Base-by-base conservation (phyloP, 2,888 invertebrate species). In the Phaonia tiefii region DNA sequence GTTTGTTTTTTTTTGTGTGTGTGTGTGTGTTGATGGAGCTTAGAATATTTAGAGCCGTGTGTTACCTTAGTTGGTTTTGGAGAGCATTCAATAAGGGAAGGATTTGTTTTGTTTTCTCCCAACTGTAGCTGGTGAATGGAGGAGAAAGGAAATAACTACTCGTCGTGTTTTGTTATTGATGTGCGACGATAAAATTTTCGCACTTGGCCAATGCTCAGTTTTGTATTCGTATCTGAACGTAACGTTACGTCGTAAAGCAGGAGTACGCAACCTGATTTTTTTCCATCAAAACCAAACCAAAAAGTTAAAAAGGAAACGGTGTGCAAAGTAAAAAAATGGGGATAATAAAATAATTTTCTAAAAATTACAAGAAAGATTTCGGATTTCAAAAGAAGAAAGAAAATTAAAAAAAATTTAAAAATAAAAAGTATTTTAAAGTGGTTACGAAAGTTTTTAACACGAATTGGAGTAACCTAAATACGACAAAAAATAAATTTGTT, bases 161-260 rank as follows among this genome's bases (percentile, higher is more conserved):
- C 79, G 83, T 71, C 65, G 56, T 71, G 77, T 74, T 73, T 71
- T 76, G 67, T 79, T 79, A 76, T 78, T 66, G 78, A 82, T 85
- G 83, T 83, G 84, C 83, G 83, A 84, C 82, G 82, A 84, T 84
- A 82, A 83, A 84, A 83, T 87, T 88, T 88, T 89, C 87, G 89
- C 87, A 84, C 78, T 72, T 69, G 86, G 80, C 82, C 84, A 84
- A 74, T 83, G 86, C 88, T 90, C 89, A 90, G 90, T 90, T 90
- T 89, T 89, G 89, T 88, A 90, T 90, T 90, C 89, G 90, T 90
- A 87, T 88, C 88, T 89, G 90, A 89, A 90, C 91, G 89, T 89
- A 88, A 84, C 89, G 90, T 89, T 88, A 88, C 90, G 86, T 85
- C 86, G 86, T 87, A 86, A 86, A 78, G 88, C 84, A 87, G 87